Conservation (phyloP, 92 coral and sea anemone species). For the Zoanthus gigantus region DNA sequence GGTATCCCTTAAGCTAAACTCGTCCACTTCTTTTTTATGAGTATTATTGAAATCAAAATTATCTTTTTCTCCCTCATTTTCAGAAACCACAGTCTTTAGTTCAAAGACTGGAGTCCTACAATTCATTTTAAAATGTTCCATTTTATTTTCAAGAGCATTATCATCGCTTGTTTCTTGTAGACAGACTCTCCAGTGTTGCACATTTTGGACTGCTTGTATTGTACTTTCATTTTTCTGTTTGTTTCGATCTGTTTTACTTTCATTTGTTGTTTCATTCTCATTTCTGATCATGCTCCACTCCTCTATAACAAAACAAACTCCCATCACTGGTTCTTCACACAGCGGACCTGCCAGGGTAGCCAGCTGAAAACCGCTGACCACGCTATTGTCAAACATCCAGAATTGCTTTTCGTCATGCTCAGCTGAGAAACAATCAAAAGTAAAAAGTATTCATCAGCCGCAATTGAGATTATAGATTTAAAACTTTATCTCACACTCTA, state of each 20-base stretch:
- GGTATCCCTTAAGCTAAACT: background rate
- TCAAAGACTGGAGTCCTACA: background rate
- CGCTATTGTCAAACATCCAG: conserved; percentile 89
- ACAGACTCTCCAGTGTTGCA: background rate
- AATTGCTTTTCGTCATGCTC: conserved; percentile 54
- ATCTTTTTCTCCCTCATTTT: background rate
- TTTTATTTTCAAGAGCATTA: background rate
- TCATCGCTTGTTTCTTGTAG: background rate
- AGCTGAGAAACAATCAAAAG: background rate
- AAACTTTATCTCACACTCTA: no score
- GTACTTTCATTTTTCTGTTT: background rate
- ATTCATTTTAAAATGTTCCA: background rate
- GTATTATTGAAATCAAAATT: background rate
- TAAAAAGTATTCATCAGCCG: background rate
- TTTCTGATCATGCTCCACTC: conserved; percentile 55
- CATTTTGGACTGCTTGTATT: background rate
- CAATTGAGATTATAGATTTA: no score
- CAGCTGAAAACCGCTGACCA: conserved; percentile 92
- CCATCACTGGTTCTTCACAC: conserved; percentile 98
- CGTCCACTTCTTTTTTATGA: background rate
- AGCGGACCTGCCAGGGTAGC: conserved; percentile 93
- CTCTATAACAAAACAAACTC: conserved; percentile 92
- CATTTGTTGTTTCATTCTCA: background rate
- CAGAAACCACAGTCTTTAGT: background rate
- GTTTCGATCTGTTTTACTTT: background rate